Evolutionary conservation across 2,113 vertebrate genomes (phyloP).

Genomic region (Ovis canadensis): DNA sequence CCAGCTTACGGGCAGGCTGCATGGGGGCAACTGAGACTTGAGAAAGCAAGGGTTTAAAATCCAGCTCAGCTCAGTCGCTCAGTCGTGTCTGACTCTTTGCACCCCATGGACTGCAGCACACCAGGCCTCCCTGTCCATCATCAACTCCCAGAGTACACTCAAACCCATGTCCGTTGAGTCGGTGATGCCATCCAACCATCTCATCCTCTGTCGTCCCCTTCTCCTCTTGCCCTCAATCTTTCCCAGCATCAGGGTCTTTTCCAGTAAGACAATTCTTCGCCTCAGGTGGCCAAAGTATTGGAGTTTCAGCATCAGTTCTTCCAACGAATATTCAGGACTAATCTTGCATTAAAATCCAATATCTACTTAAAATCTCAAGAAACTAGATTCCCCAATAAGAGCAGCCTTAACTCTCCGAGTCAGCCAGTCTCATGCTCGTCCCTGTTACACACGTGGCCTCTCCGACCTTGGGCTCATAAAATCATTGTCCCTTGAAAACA

Average conservation of each 20-base stretch:
- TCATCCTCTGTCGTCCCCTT: neutral
- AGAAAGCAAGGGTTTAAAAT: neutral
- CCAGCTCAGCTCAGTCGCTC: neutral
- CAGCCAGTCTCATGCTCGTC: neutral
- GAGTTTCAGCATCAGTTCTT: neutral
- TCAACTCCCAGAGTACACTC: neutral
- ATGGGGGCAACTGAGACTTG: neutral
- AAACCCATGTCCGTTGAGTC: neutral
- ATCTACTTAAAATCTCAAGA: neutral
- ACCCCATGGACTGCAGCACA: neutral
- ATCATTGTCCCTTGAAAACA: neutral
- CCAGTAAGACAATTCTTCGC: neutral
- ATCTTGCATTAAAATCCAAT: neutral
- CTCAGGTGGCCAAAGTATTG: neutral
- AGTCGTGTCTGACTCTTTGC: fast-evolving
- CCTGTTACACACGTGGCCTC: neutral
- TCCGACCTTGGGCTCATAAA: neutral
- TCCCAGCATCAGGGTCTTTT: neutral
- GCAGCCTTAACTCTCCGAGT: neutral
- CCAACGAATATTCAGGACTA: neutral
- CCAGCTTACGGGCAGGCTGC: neutral
- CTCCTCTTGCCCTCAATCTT: neutral
- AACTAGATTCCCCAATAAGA: neutral
- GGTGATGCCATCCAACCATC: neutral
- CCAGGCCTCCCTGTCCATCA: neutral